A percentile compares a stretch with the other conserved stretches of the same genome.
phyloP scores from a whole-genome alignment of 1,140 invertebrate genomes.

The Anastrepha obliqua region DNA sequence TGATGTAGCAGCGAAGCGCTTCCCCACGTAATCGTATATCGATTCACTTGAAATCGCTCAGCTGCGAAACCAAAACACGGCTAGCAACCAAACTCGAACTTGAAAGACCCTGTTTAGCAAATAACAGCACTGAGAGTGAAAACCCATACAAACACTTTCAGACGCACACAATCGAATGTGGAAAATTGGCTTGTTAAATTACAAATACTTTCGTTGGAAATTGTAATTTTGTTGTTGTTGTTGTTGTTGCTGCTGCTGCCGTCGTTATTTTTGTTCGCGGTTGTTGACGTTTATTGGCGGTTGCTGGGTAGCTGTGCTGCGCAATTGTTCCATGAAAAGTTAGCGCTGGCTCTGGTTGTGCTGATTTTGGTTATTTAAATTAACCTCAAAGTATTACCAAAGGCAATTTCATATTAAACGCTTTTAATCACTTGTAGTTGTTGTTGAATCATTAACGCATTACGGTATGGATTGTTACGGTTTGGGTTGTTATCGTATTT shows the following conservation, averaged over 20 bases:
- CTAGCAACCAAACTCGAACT: no score
- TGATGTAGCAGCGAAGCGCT: no score
- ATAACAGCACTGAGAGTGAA: not conserved
- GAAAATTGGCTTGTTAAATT: conserved; percentile 46
- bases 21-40: no score
- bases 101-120: no score
- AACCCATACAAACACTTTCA: not conserved
- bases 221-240: not conserved
- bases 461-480: not conserved
- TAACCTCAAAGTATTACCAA: conserved; percentile 20
- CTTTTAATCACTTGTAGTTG: not conserved
- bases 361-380: conserved; percentile 39
- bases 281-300: conserved; percentile 15
- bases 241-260: not conserved
- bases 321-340: not conserved
- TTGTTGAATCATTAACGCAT: not conserved
- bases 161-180: not conserved
- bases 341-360: not conserved
- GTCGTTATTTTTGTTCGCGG: not conserved
- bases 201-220: not conserved
- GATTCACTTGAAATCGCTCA: no score
- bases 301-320: not conserved
- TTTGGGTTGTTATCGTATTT: not conserved
- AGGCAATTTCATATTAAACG: conserved; percentile 10
- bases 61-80: no score